Conservation (phyloP, 2,888 invertebrate genomes). For the Psylliodes chrysocephalus region DNA sequence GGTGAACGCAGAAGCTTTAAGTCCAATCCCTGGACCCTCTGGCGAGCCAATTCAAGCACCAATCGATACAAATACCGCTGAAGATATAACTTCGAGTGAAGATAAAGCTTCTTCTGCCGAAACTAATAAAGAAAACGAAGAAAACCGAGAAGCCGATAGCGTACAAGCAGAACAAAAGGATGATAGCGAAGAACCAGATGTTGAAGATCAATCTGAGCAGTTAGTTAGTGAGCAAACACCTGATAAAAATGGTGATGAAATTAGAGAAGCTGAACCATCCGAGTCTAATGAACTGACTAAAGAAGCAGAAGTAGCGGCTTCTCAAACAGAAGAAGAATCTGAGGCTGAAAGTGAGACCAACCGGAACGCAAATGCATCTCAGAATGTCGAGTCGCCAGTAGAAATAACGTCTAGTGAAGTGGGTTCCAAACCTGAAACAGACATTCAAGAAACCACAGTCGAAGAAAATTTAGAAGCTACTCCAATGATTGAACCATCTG, state of each 20-base stretch:
- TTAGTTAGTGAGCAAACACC: background rate
- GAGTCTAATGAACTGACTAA: background rate
- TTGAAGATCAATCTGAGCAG: conserved; percentile 16
- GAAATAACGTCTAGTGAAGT: conserved; percentile 30
- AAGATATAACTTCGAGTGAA: conserved; percentile 20
- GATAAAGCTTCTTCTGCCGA: background rate
- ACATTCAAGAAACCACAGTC: background rate
- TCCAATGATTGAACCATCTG: background rate
- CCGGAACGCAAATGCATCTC: conserved; percentile 3
- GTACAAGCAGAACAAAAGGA: background rate
- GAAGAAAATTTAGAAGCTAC: background rate
- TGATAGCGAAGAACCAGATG: background rate
- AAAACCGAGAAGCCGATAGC: conserved; percentile 20
- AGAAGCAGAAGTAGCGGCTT: conserved; percentile 16
- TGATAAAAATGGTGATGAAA: background rate
- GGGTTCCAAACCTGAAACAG: conserved; percentile 5
- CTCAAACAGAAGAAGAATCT: conserved; percentile 9
- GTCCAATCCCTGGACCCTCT: background rate
- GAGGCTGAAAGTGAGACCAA: background rate
- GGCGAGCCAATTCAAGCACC: background rate
- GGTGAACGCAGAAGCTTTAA: conserved; percentile 3
- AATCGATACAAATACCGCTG: background rate
- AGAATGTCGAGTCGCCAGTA: conserved; percentile 3
- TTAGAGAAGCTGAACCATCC: background rate
- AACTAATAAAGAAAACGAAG: conserved; percentile 14